Percentiles rank a stretch among this genome's conserved stretches.
phyloP scores from a whole-genome alignment of 2,113 vertebrate species.

The Microtus ochrogaster region DNA sequence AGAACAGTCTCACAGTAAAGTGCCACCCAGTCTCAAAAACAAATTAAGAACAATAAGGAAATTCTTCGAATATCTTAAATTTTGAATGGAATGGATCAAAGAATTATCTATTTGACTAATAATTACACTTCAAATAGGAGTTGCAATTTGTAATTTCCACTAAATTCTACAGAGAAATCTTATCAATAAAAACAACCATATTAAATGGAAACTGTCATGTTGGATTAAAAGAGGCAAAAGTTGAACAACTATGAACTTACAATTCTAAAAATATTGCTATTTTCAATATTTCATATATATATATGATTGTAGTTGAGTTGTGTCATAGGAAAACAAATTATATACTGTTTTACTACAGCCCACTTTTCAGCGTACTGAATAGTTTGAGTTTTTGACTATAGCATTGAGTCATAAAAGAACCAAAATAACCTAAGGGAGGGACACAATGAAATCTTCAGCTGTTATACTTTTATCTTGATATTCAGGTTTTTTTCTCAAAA shows the following conservation, averaged over 20 bases:
- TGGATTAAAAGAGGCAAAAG: not conserved
- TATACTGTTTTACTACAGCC: not conserved
- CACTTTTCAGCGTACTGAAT: not conserved
- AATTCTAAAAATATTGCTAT: not conserved
- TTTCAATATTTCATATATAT: not conserved
- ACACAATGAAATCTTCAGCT: not conserved
- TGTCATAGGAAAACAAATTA: not conserved
- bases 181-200: not conserved
- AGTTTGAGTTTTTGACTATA: not conserved
- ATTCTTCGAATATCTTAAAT: not conserved
- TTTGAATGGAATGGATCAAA: constrained; percentile 11
- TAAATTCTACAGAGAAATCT: not conserved
- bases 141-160: constrained; percentile 22
- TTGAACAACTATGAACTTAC: not conserved
- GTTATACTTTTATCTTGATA: not conserved
- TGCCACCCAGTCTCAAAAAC: not conserved
- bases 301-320: not conserved
- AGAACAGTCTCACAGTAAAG: not conserved
- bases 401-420: not conserved
- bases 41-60: not conserved
- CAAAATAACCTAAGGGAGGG: not conserved
- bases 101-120: not conserved
- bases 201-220: not conserved
- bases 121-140: not conserved
- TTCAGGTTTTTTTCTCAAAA: constrained; percentile 22